These are phyloP conservation scores for Melitaea cinxia DNA, from an alignment of 1,140 invertebrate genomes.

Conservation along the genomic window DNA sequence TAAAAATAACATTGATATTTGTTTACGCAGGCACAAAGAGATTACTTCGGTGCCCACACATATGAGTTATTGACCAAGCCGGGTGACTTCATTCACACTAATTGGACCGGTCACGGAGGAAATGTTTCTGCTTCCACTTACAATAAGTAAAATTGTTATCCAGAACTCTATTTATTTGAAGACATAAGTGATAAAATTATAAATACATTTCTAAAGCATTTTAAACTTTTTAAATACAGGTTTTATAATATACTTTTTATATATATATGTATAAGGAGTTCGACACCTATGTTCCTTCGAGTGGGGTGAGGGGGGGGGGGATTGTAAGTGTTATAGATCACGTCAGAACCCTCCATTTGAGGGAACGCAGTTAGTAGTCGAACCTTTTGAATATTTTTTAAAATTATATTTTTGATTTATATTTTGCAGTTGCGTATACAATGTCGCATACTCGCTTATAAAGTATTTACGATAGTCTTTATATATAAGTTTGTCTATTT, in stretches of 20 bases:
- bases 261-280: background rate
- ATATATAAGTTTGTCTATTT: too few species aligned
- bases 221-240: background rate
- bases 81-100: conserved; percentile 97
- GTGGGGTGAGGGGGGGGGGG: too few species aligned
- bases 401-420: too few species aligned
- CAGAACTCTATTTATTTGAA: conserved; percentile 1
- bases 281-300: too few species aligned
- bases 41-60: conserved; percentile 99
- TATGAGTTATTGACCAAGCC: conserved; percentile 95
- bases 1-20: conserved; percentile 15
- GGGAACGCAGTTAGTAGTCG: too few species aligned
- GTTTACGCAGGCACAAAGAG: conserved; percentile 93
- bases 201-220: background rate
- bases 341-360: too few species aligned
- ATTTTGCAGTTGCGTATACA: too few species aligned
- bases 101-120: conserved; percentile 99
- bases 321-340: too few species aligned
- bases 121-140: conserved; percentile 98
- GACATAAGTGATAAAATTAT: background rate
- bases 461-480: too few species aligned
- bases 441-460: too few species aligned
- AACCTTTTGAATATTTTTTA: too few species aligned
- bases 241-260: background rate
- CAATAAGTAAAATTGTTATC: conserved; percentile 85